Evolutionary conservation across 2,888 invertebrate genomes (phyloP).

Genomic region (Nemotelus nigrinus): DNA sequence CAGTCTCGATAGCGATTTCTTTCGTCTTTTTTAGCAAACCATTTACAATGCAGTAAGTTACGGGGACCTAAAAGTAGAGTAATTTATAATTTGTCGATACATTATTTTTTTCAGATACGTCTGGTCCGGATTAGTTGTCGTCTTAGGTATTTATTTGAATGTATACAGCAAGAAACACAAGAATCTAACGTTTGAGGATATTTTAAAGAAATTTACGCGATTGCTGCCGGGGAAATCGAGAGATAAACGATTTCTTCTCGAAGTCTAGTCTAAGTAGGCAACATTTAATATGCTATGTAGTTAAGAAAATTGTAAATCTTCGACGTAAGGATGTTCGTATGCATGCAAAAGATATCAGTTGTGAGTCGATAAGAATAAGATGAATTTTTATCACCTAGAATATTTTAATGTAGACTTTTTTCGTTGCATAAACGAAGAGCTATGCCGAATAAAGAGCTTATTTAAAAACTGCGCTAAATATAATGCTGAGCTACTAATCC

Average conservation of each 20-base stretch:
- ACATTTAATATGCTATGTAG: too few relatives aligned
- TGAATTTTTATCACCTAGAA: too few relatives aligned
- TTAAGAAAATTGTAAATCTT: too few relatives aligned
- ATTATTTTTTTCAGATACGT: conserved; percentile 74
- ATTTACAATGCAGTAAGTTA: conserved; percentile 87
- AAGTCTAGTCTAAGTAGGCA: conserved; percentile 32
- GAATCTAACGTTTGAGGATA: conserved; percentile 60
- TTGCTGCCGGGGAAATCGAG: conserved; percentile 1
- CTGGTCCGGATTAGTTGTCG: conserved; percentile 90
- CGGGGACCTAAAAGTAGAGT: not conserved
- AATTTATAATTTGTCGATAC: not conserved
- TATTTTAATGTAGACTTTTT: too few relatives aligned
- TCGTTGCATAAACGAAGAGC: too few relatives aligned
- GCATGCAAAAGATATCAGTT: too few relatives aligned
- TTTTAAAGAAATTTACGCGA: conserved; percentile 38
- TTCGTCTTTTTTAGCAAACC: conserved; percentile 95
- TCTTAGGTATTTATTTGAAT: conserved; percentile 93
- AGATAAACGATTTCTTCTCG: conserved; percentile 42
- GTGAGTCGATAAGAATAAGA: too few relatives aligned
- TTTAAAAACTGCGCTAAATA: too few relatives aligned
- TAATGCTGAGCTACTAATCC: too few relatives aligned
- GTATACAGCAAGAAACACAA: conserved; percentile 81
- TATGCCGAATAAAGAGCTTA: too few relatives aligned
- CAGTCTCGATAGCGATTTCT: conserved; percentile 90
- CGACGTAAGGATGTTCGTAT: too few relatives aligned